Evolutionary conservation across 2,888 invertebrate genomes (phyloP), one percentile per base, ranked within the genome.

Genomic region (Pandemis cinnamomeana): DNA sequence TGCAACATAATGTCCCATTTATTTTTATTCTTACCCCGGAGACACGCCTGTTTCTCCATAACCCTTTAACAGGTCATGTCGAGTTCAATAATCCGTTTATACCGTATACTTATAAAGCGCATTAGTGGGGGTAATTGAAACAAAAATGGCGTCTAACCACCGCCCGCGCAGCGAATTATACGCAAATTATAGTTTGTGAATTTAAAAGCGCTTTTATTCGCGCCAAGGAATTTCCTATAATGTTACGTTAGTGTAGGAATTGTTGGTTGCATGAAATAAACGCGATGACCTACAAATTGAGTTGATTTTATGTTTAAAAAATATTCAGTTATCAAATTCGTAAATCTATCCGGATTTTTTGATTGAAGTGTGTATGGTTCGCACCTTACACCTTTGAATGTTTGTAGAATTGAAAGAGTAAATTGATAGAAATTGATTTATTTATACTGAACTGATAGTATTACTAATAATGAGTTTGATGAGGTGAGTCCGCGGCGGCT

Each of bases 101-200:
- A 46, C 55, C 58, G 53, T 71, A 71, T 71, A 71, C 64, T 64
- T 71, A 69, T 4, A 61, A 48, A 46, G n/a, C 44, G 41, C 58
- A 73, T 73, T 55, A 69, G 68, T 64, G 42, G n/a, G 8, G 11
- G 66, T 70, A 74, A 74, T 70, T 74, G 73, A 74, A 74, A 61
- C 61, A 66, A 66, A 72, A 74, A 74, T 74, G 61, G 73, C 73
- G 61, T 15, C 70, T 74, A 74, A 74, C 69, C 66, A 70, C 73
- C 42, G 48, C 46, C 41, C 55, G 55, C 60, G 44, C 42, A 36
- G 46, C 10, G 58, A 58, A 58, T 64, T 64, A 64, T 64, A 51
- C 48, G n/a, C 63, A 66, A 74, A 74, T 74, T 74, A 66, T 41
- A 66, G 51, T 70, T 70, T 48, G 46, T 73, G 66, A 53, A 51